Evolutionary conservation across 1,140 invertebrate genomes (phyloP).

Genomic region (Dufourea novaeangliae): DNA sequence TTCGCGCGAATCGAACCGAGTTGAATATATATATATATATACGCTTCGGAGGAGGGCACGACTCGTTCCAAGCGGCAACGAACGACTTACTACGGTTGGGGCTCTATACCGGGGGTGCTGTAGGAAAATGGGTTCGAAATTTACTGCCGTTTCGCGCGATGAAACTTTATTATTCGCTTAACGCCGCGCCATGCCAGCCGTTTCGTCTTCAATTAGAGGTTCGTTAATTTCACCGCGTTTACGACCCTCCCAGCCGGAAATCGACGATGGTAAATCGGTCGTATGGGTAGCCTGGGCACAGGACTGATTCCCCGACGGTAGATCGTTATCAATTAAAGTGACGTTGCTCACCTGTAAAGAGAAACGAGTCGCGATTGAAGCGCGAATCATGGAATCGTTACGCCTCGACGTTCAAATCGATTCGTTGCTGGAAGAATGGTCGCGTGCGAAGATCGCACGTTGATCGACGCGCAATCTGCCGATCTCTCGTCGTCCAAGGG

Average conservation of each 20-base stretch:
- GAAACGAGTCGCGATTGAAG: not conserved
- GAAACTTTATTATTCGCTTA: constrained; percentile 24
- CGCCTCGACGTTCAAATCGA: too few relatives aligned
- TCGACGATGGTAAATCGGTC: constrained; percentile 2
- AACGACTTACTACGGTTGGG: not conserved
- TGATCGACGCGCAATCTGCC: too few relatives aligned
- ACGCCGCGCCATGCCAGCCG: not conserved
- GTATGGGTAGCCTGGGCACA: not conserved
- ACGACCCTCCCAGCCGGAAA: not conserved
- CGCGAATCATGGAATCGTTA: not conserved
- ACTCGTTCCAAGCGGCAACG: not conserved
- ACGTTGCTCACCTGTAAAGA: not conserved
- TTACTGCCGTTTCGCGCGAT: constrained; percentile 17
- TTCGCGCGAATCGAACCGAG: constrained; percentile 23
- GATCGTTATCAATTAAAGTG: not conserved
- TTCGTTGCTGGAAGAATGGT: too few relatives aligned
- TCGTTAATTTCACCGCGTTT: constrained; percentile 13
- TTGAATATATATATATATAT: not conserved
- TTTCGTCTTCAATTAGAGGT: constrained; percentile 4
- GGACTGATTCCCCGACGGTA: not conserved
- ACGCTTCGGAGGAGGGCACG: not conserved
- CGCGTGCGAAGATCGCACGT: too few relatives aligned
- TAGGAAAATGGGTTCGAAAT: constrained; percentile 39
- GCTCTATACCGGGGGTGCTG: too few relatives aligned
- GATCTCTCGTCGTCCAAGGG: too few relatives aligned